Conservation (phyloP, 1,140 invertebrate genomes). For the Oppia nitens region DNA sequence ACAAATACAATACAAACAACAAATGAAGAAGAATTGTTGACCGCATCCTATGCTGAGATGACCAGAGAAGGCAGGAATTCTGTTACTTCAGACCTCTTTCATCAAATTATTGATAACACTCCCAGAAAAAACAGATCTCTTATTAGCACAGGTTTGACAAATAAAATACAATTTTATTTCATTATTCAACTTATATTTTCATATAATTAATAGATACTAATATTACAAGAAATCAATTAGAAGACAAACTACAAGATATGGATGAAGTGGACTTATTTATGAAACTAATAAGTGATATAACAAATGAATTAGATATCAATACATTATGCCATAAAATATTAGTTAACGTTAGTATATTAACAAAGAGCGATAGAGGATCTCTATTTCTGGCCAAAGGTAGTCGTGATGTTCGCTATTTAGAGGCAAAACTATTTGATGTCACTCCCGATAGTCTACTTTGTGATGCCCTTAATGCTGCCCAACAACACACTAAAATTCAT, state of each 20-base stretch:
- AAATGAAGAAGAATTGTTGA: slow-evolving; percentile 2
- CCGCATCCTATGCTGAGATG: slow-evolving; percentile 15
- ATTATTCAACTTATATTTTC: background rate
- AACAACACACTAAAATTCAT: slow-evolving; percentile 45
- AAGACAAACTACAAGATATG: slow-evolving; percentile 17
- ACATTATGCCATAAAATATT: slow-evolving; percentile 83
- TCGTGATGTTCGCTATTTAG: slow-evolving; percentile 51
- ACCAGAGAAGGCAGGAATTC: slow-evolving; percentile 40
- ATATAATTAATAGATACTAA: background rate
- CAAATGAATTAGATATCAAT: slow-evolving; percentile 81
- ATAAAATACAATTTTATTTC: no score
- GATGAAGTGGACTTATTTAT: slow-evolving; percentile 47
- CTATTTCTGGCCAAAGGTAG: slow-evolving; percentile 69
- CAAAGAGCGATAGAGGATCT: slow-evolving; percentile 65
- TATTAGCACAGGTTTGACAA: background rate
- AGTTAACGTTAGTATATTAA: slow-evolving; percentile 70
- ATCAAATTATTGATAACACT: slow-evolving; percentile 45
- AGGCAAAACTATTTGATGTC: slow-evolving; percentile 81
- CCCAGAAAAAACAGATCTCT: background rate
- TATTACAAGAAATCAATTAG: slow-evolving; percentile 1
- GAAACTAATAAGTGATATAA: slow-evolving; percentile 79
- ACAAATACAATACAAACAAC: background rate
- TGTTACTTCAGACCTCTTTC: slow-evolving; percentile 64
- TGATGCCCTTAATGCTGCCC: slow-evolving; percentile 53
- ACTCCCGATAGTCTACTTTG: slow-evolving; percentile 65